These are phyloP conservation scores for Stenchaetothrips biformis DNA, from an alignment of 2,888 invertebrate genomes.

Conservation along the genomic window DNA sequence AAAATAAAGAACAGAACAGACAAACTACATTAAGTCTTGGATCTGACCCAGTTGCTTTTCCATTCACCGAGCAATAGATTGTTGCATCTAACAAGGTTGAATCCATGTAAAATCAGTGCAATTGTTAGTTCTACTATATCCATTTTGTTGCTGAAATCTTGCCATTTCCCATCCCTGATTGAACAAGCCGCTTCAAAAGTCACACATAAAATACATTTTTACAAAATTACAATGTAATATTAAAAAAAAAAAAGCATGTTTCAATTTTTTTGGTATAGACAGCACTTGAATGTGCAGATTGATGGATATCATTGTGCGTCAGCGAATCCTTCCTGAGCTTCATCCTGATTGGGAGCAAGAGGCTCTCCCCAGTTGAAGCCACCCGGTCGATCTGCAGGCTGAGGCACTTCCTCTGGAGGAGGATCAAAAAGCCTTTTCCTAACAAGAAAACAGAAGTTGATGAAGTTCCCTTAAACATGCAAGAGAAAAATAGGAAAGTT, in stretches of 20 bases:
- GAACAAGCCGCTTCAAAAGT: neutral
- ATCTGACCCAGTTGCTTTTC: too few relatives aligned
- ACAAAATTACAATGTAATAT: neutral
- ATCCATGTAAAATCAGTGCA: too few relatives aligned
- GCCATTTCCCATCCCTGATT: neutral
- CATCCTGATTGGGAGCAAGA: conserved; percentile 27
- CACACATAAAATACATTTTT: neutral
- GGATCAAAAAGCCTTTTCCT: conserved; percentile 85
- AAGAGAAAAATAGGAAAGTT: neutral
- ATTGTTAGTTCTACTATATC: too few relatives aligned
- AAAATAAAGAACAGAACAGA: too few relatives aligned
- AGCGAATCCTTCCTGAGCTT: neutral
- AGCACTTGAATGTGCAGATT: neutral
- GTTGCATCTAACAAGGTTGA: too few relatives aligned
- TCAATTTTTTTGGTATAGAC: neutral
- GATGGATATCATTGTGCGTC: conserved; percentile 5
- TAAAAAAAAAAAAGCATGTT: neutral
- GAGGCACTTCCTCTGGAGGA: conserved; percentile 69
- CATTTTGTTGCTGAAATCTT: neutral
- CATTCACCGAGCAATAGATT: too few relatives aligned
- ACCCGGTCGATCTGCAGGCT: conserved; percentile 84
- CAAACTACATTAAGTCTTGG: too few relatives aligned
- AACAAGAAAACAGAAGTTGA: conserved; percentile 40
- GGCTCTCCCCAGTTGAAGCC: conserved; percentile 75
- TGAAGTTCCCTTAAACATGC: neutral